These are phyloP conservation scores for Bombyx huttoni DNA, from an alignment of 2,888 invertebrate species.

Conservation along the genomic window DNA sequence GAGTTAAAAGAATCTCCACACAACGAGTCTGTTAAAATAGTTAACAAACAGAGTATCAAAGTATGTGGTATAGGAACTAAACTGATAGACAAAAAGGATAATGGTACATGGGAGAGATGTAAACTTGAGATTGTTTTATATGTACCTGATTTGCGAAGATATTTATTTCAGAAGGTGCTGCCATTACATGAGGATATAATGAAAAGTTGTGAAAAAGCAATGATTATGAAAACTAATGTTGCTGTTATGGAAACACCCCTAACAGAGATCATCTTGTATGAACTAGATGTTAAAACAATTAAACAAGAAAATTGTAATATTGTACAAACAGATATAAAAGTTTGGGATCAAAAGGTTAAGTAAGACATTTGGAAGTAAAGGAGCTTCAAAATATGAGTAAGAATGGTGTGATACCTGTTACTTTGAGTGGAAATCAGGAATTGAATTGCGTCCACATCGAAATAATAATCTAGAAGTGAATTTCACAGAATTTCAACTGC, in stretches of 20 bases:
- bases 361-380: too few species aligned
- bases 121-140: conserved; percentile 13
- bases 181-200: conserved; percentile 17
- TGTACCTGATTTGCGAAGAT: conserved; percentile 23
- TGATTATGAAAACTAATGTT: conserved; percentile 6
- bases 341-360: too few species aligned
- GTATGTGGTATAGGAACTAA: conserved; percentile 14
- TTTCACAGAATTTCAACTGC: conserved; percentile 8
- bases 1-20: conserved; percentile 6
- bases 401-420: too few species aligned
- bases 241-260: not conserved
- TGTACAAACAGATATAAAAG: too few species aligned
- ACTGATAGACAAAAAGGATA: conserved; percentile 12
- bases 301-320: too few species aligned
- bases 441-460: too few species aligned
- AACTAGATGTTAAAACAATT: too few species aligned
- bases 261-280: too few species aligned
- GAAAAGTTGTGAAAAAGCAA: conserved; percentile 10
- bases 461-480: conserved; percentile 13
- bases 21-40: conserved; percentile 12
- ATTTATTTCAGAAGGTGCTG: conserved; percentile 25
- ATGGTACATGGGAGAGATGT: conserved; percentile 14
- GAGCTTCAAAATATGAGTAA: too few species aligned
- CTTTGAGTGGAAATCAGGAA: too few species aligned
- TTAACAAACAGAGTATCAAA: conserved; percentile 12